Percentiles rank a stretch among this genome's conserved stretches.
phyloP scores from a whole-genome alignment of 2,797 vertebrate species.

The Atherinosoma microstoma region DNA sequence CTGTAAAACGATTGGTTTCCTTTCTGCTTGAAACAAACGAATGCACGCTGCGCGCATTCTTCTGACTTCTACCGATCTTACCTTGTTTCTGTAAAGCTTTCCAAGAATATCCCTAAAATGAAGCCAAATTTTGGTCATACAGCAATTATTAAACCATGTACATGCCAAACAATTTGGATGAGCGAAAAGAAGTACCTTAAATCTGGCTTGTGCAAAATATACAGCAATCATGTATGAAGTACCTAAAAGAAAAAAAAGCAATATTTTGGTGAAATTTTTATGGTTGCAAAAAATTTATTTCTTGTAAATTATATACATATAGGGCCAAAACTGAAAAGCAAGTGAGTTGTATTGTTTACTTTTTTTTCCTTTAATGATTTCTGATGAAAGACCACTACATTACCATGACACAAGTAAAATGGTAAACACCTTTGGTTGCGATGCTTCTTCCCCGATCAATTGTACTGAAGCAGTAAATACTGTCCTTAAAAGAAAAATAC shows the following conservation, averaged over 20 bases:
- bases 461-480: slow-evolving; percentile 45
- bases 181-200: slow-evolving; percentile 32
- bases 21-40: slow-evolving; percentile 84
- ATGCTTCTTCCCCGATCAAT: slow-evolving; percentile 40
- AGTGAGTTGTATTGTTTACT: slow-evolving; percentile 86
- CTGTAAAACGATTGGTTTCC: slow-evolving; percentile 88
- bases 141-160: slow-evolving; percentile 17
- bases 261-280: slow-evolving; percentile 34
- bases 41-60: slow-evolving; percentile 33
- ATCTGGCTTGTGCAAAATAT: slow-evolving; percentile 49
- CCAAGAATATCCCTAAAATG: slow-evolving; percentile 2
- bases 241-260: slow-evolving; percentile 24
- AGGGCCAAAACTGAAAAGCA: slow-evolving; percentile 89
- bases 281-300: slow-evolving; percentile 84
- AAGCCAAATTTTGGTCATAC: slow-evolving; percentile 23
- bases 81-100: slow-evolving; percentile 40
- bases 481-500: slow-evolving; percentile 36
- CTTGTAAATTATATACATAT: slow-evolving; percentile 89
- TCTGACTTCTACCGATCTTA: slow-evolving; percentile 40
- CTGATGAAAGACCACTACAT: slow-evolving; percentile 82
- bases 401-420: slow-evolving; percentile 46
- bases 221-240: slow-evolving; percentile 48
- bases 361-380: slow-evolving; percentile 67
- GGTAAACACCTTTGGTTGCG: slow-evolving; percentile 43
- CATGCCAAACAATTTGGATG: slow-evolving; percentile 40